Evolutionary conservation across 1,140 invertebrate genomes (phyloP), one percentile per base, ranked within the genome.

Genomic region (Drosophila novamexicana): DNA sequence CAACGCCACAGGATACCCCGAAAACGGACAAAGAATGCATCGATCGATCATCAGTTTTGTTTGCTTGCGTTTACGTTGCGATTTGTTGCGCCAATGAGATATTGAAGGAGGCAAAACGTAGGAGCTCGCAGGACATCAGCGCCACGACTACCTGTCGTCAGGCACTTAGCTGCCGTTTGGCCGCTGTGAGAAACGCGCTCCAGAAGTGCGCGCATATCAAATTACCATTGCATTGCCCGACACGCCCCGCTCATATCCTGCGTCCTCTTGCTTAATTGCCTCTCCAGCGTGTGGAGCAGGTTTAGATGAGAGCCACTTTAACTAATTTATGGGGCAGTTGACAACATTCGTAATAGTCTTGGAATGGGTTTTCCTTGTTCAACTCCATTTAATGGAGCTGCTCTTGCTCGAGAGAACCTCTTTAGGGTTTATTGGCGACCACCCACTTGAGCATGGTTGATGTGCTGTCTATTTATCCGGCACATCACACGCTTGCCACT

Each of bases 181-280:
- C 22, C 22, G 22, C 22, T 29, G 2, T 16, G 50, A 64, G 45
- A 81, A 81, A 81, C 77, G 64, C 61, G 63, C 68, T 82, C 65
- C 84, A 83, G 72, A 74, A 88, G 76, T 85, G 81, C 81, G 81
- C 81, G 66, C 82, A 65, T 70, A 81, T 88, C 82, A 79, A 88
- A 86, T 86, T 86, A 76, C 83, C 54, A 81, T 81, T 81, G 63
- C 50, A 79, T 72, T 66, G 61, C 32, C 36, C 49, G 32, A 37
- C 49, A 47, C 39, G 29, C 47, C 49, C 37, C 44, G 53, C 49
- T 32, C 67, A 45, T 64, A 76, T 68, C 8, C 45, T 1, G 52
- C 8, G 58, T 54, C 58, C 68, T 59, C 65, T 53, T n/a, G 40
- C 65, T 69, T 77, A 78, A 79, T 75, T 75, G 75, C 44, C 54